phyloP scores from a whole-genome alignment of 2,888 invertebrate genomes.

The Drosophila conformis region DNA sequence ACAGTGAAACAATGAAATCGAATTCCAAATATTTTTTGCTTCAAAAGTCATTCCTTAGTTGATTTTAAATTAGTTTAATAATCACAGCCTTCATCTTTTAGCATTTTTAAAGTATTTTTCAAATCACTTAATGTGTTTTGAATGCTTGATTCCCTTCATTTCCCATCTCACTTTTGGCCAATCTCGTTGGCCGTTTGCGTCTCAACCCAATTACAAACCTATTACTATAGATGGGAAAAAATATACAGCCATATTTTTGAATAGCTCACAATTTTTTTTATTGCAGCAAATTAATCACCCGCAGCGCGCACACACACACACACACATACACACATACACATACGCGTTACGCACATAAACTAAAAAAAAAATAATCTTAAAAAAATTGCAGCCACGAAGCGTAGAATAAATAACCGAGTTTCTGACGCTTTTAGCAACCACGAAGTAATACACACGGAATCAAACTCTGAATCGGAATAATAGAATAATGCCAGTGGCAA shows the following conservation, averaged over 20 bases:
- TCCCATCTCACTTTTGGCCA: not conserved
- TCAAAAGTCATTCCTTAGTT: not conserved
- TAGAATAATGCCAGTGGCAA: slow-evolving; percentile 49
- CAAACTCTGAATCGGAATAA: slow-evolving; percentile 49
- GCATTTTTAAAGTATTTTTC: not conserved
- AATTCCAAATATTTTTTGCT: not conserved
- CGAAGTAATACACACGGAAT: slow-evolving; percentile 21
- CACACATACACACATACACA: slow-evolving; percentile 25
- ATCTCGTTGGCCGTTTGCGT: not conserved
- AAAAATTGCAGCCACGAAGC: slow-evolving; percentile 35
- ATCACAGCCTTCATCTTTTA: not conserved
- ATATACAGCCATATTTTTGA: slow-evolving; percentile 39
- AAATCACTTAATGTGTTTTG: not conserved
- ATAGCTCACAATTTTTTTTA: slow-evolving; percentile 33
- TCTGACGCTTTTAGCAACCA: slow-evolving; percentile 26
- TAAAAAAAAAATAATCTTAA: not conserved
- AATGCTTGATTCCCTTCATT: not conserved
- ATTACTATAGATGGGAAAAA: slow-evolving; percentile 40
- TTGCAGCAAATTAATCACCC: slow-evolving; percentile 71
- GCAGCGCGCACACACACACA: slow-evolving; percentile 53
- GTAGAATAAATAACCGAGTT: slow-evolving; percentile 34
- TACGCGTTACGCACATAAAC: slow-evolving; percentile 20
- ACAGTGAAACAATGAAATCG: not conserved
- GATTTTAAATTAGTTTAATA: not conserved
- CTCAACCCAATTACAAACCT: slow-evolving; percentile 33